Base-by-base conservation (phyloP, 2,888 invertebrate genomes). In the Drosophila emarginata region DNA sequence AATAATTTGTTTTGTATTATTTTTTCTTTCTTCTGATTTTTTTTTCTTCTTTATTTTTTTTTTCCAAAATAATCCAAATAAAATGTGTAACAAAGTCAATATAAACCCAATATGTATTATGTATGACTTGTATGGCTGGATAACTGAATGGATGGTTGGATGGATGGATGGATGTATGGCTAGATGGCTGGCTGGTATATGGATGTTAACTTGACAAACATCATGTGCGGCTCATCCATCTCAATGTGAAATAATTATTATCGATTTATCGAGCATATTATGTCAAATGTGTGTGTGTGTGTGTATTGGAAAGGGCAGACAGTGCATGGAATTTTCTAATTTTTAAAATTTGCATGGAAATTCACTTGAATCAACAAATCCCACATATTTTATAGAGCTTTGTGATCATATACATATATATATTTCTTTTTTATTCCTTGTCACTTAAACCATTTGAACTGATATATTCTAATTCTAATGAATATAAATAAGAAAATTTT, bases 191-290 rank as follows among this genome's bases (percentile, higher is more conserved):
- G 45, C 12, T 36, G 32, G 53, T 54, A 32, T 54, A 32, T 32
- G 14, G 53, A 53, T 32, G 54, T 54, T 54, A 54, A 36, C 32
- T 54, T 54, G 32, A 54, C 54, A 51, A 53, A 32, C 28, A 54
- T 54, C 40, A 14, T 21, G 53, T 36, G 36, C 23, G 54, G 54
- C 64, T 65, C 50, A 53, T 28, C 37, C 58, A 45, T 65, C 54
- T 63, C 64, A 67, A 73, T 58, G 66, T 62, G 64, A 74, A 74
- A 64, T 74, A 78, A 78, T 78, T 76, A 76, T 77, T 74, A 74
- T 76, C 72, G 70, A 76, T 61, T 77, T 74, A 63, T 70, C 18
- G 26, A 45, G 53, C 56, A 45, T 28, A 63, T 52, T 51, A 45
- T 51, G 53, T 39, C 40, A 45, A 59, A 58, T 39, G 14, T 15